phyloP scores from a whole-genome alignment of 35 echinoderm and acorn worm species.

The Nesometra sesokonis region DNA sequence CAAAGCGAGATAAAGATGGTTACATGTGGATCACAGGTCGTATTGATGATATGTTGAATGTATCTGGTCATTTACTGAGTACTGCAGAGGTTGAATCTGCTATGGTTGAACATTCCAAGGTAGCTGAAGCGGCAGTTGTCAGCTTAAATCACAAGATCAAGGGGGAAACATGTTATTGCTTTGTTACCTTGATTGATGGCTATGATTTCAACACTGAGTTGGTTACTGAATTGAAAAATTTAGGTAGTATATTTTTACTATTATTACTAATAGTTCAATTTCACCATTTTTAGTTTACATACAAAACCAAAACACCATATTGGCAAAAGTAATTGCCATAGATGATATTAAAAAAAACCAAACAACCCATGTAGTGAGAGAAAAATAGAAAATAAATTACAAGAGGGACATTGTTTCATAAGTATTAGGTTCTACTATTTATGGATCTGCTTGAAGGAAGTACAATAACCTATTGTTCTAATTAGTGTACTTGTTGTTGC shows the following conservation, averaged over 20 bases:
- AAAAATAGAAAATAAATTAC: too few relatives aligned
- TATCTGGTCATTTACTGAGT: conserved; percentile 96
- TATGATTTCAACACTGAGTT: conserved; percentile 39
- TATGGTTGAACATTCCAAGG: conserved; percentile 56
- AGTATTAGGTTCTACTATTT: too few relatives aligned
- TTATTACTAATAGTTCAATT: too few relatives aligned
- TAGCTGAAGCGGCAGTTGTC: conserved; percentile 82
- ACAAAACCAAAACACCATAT: too few relatives aligned
- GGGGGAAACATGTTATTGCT: conserved; percentile 85
- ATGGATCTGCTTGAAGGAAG: too few relatives aligned
- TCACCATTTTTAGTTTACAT: too few relatives aligned
- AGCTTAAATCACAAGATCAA: conserved; percentile 77
- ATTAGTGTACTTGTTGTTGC: too few relatives aligned
- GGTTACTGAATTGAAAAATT: conserved; percentile 33
- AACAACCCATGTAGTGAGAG: too few relatives aligned
- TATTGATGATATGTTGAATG: conserved; percentile 98
- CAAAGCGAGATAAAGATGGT: conserved; percentile 79
- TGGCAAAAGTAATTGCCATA: too few relatives aligned
- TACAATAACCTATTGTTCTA: too few relatives aligned
- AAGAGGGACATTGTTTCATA: too few relatives aligned
- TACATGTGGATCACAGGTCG: conserved; percentile 96
- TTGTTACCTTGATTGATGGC: conserved; percentile 85
- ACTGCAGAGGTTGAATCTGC: conserved; percentile 93
- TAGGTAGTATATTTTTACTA: conserved; percentile 33
- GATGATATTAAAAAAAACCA: too few relatives aligned